These are phyloP conservation scores for Crossocerus cetratus DNA, from an alignment of 2,888 invertebrate genomes.

Conservation along the genomic window DNA sequence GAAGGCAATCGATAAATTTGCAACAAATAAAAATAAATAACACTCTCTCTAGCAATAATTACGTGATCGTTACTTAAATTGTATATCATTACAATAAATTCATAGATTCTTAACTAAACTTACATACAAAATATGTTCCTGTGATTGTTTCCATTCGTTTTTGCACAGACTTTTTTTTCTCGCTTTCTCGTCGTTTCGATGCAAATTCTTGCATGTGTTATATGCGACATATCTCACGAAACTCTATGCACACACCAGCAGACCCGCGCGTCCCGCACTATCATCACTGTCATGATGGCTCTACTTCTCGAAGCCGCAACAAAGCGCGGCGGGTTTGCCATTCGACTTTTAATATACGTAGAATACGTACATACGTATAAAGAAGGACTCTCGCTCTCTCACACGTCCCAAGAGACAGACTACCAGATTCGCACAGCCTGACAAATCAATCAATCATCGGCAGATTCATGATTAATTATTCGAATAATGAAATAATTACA, in stretches of 20 bases:
- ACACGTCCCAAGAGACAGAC: conserved; percentile 62
- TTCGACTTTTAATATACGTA: conserved; percentile 15
- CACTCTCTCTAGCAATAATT: conserved; percentile 76
- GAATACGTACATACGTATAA: conserved; percentile 33
- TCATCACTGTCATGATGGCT: not conserved
- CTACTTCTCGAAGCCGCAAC: not conserved
- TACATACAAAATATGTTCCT: conserved; percentile 68
- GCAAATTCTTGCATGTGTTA: conserved; percentile 20
- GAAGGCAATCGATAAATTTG: conserved; percentile 77
- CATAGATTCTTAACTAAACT: conserved; percentile 72
- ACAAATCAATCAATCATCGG: conserved; percentile 70
- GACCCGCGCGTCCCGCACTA: conserved; percentile 5
- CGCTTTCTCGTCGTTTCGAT: conserved; percentile 7
- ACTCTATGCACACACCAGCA: conserved; percentile 34
- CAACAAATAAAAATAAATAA: conserved; percentile 78
- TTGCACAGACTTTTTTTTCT: conserved; percentile 19
- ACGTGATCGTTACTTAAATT: conserved; percentile 70
- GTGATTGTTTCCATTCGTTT: conserved; percentile 41
- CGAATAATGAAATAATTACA: conserved; percentile 52
- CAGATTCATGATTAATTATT: conserved; percentile 67
- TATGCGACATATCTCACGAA: conserved; percentile 16
- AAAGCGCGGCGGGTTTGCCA: not conserved
- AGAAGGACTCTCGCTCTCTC: conserved; percentile 41
- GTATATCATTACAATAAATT: conserved; percentile 70
- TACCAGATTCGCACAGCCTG: conserved; percentile 76